Conservation (phyloP, 2,888 invertebrate species). For the Tetragonula carbonaria region DNA sequence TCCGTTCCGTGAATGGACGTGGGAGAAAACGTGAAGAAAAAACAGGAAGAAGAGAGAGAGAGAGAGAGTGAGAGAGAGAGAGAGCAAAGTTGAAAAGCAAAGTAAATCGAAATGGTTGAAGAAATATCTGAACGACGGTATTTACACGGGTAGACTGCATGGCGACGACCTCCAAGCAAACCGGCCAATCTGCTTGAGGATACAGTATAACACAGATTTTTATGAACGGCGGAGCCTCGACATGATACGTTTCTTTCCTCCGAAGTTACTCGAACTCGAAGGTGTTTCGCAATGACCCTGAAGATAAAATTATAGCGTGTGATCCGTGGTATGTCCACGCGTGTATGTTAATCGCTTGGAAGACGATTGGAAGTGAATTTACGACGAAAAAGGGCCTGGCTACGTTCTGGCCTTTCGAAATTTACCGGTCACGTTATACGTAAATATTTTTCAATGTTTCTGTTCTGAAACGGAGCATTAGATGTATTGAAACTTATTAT, state of each 20-base stretch:
- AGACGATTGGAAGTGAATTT: constrained; percentile 5
- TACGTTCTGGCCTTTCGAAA: background rate
- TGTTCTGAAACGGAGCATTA: background rate
- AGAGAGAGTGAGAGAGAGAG: too few species aligned
- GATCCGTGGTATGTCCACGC: constrained; percentile 7
- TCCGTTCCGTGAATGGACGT: background rate
- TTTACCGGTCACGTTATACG: background rate
- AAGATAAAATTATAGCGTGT: background rate
- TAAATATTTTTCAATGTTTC: background rate
- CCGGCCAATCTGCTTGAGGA: constrained; percentile 61
- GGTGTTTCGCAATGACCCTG: constrained; percentile 19
- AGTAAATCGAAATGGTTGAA: constrained; percentile 48
- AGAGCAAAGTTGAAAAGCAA: background rate
- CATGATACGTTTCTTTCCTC: constrained; percentile 29
- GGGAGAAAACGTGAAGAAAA: background rate
- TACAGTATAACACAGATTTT: constrained; percentile 45
- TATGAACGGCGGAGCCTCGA: constrained; percentile 29
- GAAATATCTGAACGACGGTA: constrained; percentile 43
- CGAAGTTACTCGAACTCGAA: background rate
- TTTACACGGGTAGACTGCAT: constrained; percentile 61
- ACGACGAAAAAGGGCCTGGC: background rate
- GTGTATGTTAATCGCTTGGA: constrained; percentile 1
- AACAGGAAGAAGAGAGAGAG: background rate
- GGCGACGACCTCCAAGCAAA: constrained; percentile 67
- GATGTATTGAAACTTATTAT: background rate